phyloP scores from a whole-genome alignment of 2,888 invertebrate genomes.

The Arenicola marina region DNA sequence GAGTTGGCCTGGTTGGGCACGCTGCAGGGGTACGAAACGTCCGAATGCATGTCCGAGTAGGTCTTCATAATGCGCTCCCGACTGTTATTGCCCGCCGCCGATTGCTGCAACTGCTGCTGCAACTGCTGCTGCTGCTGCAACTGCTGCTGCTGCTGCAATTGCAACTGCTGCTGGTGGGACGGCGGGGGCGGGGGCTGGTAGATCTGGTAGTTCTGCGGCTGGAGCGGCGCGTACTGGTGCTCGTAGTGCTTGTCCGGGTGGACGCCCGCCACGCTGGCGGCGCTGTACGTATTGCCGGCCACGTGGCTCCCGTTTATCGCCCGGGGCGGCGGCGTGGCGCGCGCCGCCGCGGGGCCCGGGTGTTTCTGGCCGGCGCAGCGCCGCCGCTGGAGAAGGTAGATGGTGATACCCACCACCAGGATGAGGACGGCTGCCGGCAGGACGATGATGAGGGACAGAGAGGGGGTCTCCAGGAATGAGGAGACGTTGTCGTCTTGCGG shows the following conservation, averaged over 20 bases:
- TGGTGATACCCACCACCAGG: slow-evolving; percentile 40
- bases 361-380: background rate
- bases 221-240: slow-evolving; percentile 8
- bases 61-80: slow-evolving; percentile 23
- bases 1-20: background rate
- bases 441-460: slow-evolving; percentile 50
- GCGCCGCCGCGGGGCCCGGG: background rate
- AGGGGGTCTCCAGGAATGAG: slow-evolving; percentile 1
- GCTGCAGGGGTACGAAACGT: slow-evolving; percentile 7
- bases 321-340: slow-evolving; percentile 8
- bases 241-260: slow-evolving; percentile 14
- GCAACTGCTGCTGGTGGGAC: background rate
- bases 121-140: background rate
- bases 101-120: background rate
- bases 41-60: slow-evolving; percentile 27
- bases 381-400: slow-evolving; percentile 35
- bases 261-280: no score
- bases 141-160: background rate
- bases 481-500: no score
- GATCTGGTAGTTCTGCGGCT: slow-evolving; percentile 1
- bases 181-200: background rate
- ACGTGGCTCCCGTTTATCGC: slow-evolving; percentile 4
- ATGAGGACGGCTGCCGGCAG: slow-evolving; percentile 47
- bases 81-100: background rate
- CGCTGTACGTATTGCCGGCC: no score